Base-by-base conservation (phyloP, 53 echinoderm and acorn worm genomes). In the Henricia sp. region DNA sequence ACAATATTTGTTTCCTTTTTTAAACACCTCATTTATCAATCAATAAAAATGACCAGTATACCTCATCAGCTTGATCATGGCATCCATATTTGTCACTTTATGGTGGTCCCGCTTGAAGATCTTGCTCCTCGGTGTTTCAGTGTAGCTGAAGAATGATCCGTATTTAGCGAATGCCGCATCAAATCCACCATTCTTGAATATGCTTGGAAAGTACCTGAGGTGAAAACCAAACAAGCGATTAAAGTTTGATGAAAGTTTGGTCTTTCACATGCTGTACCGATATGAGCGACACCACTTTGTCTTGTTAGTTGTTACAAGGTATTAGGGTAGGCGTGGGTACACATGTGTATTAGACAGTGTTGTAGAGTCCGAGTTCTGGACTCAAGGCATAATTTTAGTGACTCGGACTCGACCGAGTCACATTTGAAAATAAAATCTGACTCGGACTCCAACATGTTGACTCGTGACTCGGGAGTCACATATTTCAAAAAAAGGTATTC, bases 61-160 rank as follows among this genome's bases (percentile, higher is more conserved):
- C 99, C 99, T 94, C 94, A 99, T 99, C 24, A 99, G 86, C 70
- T 88, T 94, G 24, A 95, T 92, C 91, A 99, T 84, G 35, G 92
- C 86, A 8, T 88, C 63, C 53, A 95, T 43, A 48, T 99, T 91
- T 14, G 68, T 84, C 33, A 95, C 92, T 68, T 91, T 77, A 3
- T 72, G 83, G 16, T 99, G 92, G 64, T 99, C 90, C 28, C 99
- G 85, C 44, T 76, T 68, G 74, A 99, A 99, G 43, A 99, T 99
- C 35, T 90, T 90, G 3, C 95, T 95, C 67, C 99, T 77, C 0
- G 99, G 90, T 3, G 87, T 88, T 35, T 92, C 90, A 25, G 92
- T 78, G 44, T 99, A 99, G 14, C 85, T 82, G 67, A 91, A 92
- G 77, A 92, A 91, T 56, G 91, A 71, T 12, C 99, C 99, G 70